Evolutionary conservation across 2,888 invertebrate species (phyloP), one percentile per base, ranked within the genome.

Genomic region (Arge pagana): DNA sequence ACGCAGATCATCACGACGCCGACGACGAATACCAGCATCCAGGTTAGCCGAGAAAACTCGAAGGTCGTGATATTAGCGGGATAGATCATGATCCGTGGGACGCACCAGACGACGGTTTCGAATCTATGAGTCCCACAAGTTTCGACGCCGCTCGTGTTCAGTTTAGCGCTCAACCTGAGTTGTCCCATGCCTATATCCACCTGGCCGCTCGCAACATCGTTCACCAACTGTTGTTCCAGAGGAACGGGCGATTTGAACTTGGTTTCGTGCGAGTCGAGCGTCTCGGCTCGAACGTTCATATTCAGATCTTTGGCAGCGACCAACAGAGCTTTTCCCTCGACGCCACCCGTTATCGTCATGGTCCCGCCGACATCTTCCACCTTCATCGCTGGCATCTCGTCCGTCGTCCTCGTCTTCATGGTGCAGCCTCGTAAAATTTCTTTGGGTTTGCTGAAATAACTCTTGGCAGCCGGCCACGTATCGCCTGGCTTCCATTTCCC

Each of bases 31-130:
- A 31, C 15, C 10, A 33, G 1, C n/a, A 15, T 13, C 45, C 45
- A 45, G 8, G 16, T 24, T 4, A 3, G 6, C 1, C 15, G 5
- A 1, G 31, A 23, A 33, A 45, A 45, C 11, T 33, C 45, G 4
- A 15, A 21, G 13, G 24, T 0, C 7, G 35, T 3, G 10, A 23
- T 4, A 6, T 10, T n/a, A 15, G 31, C 5, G 23, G 5, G 4
- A n/a, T 13, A 45, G 8, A 23, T n/a, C 2, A 15, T 21, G n/a
- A 5, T 23, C 8, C 21, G 8, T 5, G 45, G 45, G 1, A 45
- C 19, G 7, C 23, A 23, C 45, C 45, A 45, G 1, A 45, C 45
- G 2, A 45, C 18, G 13, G 33, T 33, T 33, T 45, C 45, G 15
- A 21, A 16, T 2, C n/a, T 10, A 11, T 45, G 35, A 10, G 16